phyloP scores from a whole-genome alignment of 1,140 invertebrate genomes.

The Pygmarrhopalites habei region DNA sequence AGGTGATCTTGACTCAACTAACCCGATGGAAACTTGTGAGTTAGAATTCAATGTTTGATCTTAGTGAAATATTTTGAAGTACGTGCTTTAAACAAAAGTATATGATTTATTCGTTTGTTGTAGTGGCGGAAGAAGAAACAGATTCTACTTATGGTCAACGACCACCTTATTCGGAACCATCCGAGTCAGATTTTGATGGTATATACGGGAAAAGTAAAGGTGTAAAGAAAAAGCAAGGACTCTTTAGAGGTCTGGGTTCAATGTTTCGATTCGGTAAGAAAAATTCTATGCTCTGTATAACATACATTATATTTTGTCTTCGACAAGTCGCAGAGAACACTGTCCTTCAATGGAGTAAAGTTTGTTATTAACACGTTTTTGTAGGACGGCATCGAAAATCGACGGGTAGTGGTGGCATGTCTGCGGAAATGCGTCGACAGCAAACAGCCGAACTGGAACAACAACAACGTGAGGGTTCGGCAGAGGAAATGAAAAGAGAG shows the following conservation, averaged over 20 bases:
- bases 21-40: conserved; percentile 53
- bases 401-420: conserved; percentile 42
- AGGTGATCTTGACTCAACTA: too few relatives aligned
- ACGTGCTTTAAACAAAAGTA: neutral
- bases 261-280: conserved; percentile 80
- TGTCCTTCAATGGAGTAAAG: too few relatives aligned
- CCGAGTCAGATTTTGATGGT: conserved; percentile 18
- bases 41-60: too few relatives aligned
- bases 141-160: conserved; percentile 37
- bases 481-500: conserved; percentile 41
- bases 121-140: conserved; percentile 49
- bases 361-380: too few relatives aligned
- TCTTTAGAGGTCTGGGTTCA: conserved; percentile 69
- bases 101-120: neutral
- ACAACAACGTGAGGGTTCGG: conserved; percentile 33
- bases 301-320: too few relatives aligned
- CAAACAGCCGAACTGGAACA: conserved; percentile 43
- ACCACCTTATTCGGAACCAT: conserved; percentile 11
- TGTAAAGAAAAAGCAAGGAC: conserved; percentile 59
- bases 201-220: conserved; percentile 34
- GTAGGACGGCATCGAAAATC: conserved; percentile 63
- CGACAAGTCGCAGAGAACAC: too few relatives aligned
- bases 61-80: too few relatives aligned
- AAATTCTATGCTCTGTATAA: too few relatives aligned
- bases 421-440: conserved; percentile 44